These are phyloP conservation scores for Lochmaea crataegi DNA, from an alignment of 2,888 invertebrate genomes.

Conservation along the genomic window DNA sequence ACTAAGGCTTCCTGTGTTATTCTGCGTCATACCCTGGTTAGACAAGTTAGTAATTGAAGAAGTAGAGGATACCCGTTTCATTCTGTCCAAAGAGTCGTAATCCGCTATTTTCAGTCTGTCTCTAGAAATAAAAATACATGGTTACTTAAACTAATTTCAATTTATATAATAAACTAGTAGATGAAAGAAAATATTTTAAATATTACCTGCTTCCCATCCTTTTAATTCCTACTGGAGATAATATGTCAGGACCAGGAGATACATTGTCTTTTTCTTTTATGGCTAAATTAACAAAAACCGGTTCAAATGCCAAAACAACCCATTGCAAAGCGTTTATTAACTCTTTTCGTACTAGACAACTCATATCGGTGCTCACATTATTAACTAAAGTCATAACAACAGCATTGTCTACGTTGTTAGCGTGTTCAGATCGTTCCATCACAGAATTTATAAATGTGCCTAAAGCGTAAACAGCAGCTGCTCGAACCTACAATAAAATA, in stretches of 20 bases:
- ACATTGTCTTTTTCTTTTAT: conserved; percentile 70
- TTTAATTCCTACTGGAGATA: conserved; percentile 53
- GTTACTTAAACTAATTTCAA: too few species aligned
- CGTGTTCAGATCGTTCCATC: conserved; percentile 88
- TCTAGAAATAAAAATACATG: conserved; percentile 18
- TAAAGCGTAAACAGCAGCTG: conserved; percentile 93
- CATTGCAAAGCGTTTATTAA: conserved; percentile 88
- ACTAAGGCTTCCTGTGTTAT: conserved; percentile 56
- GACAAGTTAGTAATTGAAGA: conserved; percentile 75
- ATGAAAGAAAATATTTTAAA: neutral
- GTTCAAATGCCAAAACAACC: conserved; percentile 88
- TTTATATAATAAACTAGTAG: too few species aligned
- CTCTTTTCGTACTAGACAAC: conserved; percentile 88
- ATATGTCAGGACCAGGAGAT: conserved; percentile 51
- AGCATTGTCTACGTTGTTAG: conserved; percentile 92
- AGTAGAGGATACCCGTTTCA: conserved; percentile 77
- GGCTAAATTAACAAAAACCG: conserved; percentile 84
- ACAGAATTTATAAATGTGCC: conserved; percentile 93
- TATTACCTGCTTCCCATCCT: conserved; percentile 59
- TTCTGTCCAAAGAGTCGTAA: conserved; percentile 57
- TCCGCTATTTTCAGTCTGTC: conserved; percentile 42
- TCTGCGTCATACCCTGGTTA: conserved; percentile 46
- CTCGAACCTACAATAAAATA: conserved; percentile 74
- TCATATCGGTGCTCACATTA: conserved; percentile 81
- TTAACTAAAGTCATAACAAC: conserved; percentile 89